Conservation (phyloP, 2,113 vertebrate genomes). For the Oncorhynchus nerka region DNA sequence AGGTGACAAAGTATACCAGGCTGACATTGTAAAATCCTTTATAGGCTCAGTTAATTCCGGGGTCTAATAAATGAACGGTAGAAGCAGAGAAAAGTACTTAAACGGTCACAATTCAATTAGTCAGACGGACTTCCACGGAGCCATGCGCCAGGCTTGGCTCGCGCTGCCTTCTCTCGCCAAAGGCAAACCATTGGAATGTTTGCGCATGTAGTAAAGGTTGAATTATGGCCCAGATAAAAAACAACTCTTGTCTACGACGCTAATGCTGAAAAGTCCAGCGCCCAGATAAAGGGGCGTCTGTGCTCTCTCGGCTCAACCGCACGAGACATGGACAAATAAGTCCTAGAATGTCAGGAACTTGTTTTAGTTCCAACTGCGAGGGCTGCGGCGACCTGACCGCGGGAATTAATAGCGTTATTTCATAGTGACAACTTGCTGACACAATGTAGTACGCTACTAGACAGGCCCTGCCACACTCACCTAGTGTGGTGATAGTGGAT, state of each 20-base stretch:
- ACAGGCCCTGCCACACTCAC: no score
- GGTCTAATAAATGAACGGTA: conserved; percentile 10
- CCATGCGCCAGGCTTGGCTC: conserved; percentile 1
- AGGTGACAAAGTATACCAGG: conserved; percentile 7
- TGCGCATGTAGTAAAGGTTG: conserved; percentile 32
- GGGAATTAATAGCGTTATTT: conserved; percentile 8
- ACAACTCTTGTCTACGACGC: conserved; percentile 25
- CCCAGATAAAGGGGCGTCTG: conserved; percentile 58
- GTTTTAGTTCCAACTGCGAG: conserved; percentile 13
- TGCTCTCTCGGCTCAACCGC: conserved; percentile 27
- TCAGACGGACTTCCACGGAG: not conserved
- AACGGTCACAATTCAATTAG: conserved; percentile 24
- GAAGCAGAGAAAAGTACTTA: conserved; percentile 7
- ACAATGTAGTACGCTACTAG: not conserved
- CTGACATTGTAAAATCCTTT: not conserved
- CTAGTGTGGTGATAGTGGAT: no score
- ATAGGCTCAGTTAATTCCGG: conserved; percentile 6
- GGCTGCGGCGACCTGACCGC: not conserved
- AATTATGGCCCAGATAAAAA: conserved; percentile 41
- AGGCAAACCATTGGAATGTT: conserved; percentile 26
- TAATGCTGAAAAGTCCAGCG: conserved; percentile 11
- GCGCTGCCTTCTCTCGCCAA: not conserved
- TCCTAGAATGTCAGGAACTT: conserved; percentile 28
- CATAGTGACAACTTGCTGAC: not conserved
- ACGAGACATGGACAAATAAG: conserved; percentile 39